Evolutionary conservation across 2,797 vertebrate genomes (phyloP).

Genomic region (Corythornis leucogaster): DNA sequence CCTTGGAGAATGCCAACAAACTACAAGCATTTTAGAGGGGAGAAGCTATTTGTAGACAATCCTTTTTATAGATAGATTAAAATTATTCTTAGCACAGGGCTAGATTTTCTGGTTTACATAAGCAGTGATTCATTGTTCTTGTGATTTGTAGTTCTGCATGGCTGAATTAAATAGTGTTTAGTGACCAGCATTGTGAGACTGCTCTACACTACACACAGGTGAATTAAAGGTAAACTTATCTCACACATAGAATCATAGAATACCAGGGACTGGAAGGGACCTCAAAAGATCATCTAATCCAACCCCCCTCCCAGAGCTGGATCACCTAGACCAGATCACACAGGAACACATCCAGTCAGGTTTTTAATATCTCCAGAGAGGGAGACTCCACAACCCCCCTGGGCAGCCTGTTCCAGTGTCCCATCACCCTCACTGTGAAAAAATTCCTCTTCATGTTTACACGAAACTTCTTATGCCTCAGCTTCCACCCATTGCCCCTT

Average conservation of each 20-base stretch:
- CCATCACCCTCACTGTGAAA: too few species aligned
- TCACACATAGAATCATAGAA: not conserved
- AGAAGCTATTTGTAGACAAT: not conserved
- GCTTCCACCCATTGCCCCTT: too few species aligned
- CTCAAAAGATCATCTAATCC: too few species aligned
- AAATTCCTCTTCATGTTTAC: too few species aligned
- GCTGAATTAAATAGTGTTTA: not conserved
- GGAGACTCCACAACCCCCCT: too few species aligned
- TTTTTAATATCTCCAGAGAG: too few species aligned
- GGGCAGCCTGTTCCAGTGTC: too few species aligned
- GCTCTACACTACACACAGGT: not conserved
- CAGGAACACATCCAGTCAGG: too few species aligned
- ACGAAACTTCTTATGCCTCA: too few species aligned
- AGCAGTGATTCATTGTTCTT: constrained; percentile 47
- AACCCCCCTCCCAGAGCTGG: too few species aligned
- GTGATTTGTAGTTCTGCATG: not conserved
- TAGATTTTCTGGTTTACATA: constrained; percentile 35
- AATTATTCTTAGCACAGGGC: constrained; percentile 30
- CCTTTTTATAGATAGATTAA: not conserved
- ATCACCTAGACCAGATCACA: too few species aligned
- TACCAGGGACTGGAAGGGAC: too few species aligned
- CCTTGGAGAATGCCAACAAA: not conserved
- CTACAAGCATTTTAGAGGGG: not conserved
- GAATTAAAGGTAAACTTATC: not conserved
- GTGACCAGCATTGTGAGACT: not conserved